These are phyloP conservation scores for Kuschelorhynchus macadamiae DNA, from an alignment of 2,888 invertebrate genomes.

Conservation along the genomic window DNA sequence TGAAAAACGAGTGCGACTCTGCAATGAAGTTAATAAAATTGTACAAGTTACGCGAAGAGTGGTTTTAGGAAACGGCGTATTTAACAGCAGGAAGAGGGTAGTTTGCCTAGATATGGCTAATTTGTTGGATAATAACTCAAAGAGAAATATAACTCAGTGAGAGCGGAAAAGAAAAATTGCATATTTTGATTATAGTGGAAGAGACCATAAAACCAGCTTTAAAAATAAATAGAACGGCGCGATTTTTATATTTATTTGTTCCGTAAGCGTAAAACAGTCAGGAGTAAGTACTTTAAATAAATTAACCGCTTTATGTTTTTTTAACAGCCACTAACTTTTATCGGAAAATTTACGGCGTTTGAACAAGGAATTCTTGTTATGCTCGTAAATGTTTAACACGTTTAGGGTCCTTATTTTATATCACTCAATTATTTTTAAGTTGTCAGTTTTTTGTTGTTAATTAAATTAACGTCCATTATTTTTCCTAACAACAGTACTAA, in stretches of 20 bases:
- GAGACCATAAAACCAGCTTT: slow-evolving; percentile 35
- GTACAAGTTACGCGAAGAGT: no score
- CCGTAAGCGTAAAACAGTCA: slow-evolving; percentile 47
- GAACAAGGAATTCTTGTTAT: slow-evolving; percentile 42
- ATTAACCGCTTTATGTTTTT: slow-evolving; percentile 51
- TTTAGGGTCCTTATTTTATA: slow-evolving; percentile 27
- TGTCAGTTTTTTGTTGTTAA: background rate
- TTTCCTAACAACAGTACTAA: no score
- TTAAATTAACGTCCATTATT: no score
- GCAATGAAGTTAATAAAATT: no score
- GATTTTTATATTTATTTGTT: slow-evolving; percentile 50
- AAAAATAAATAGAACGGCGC: slow-evolving; percentile 38
- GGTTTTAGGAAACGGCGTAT: slow-evolving; percentile 1
- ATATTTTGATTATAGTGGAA: slow-evolving; percentile 40
- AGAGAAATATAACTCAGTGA: slow-evolving; percentile 15
- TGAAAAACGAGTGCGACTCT: no score
- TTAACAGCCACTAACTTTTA: slow-evolving; percentile 49
- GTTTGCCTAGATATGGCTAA: slow-evolving; percentile 7
- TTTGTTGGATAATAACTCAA: slow-evolving; percentile 22
- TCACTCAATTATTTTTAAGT: slow-evolving; percentile 25
- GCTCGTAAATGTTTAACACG: slow-evolving; percentile 39
- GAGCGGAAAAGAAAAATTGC: slow-evolving; percentile 25
- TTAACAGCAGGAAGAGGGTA: no score
- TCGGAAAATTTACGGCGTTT: slow-evolving; percentile 45
- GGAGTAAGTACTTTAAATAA: slow-evolving; percentile 51